These are phyloP conservation scores for Ostrea denselamellosa DNA, from an alignment of 1,140 invertebrate species.

Conservation along the genomic window DNA sequence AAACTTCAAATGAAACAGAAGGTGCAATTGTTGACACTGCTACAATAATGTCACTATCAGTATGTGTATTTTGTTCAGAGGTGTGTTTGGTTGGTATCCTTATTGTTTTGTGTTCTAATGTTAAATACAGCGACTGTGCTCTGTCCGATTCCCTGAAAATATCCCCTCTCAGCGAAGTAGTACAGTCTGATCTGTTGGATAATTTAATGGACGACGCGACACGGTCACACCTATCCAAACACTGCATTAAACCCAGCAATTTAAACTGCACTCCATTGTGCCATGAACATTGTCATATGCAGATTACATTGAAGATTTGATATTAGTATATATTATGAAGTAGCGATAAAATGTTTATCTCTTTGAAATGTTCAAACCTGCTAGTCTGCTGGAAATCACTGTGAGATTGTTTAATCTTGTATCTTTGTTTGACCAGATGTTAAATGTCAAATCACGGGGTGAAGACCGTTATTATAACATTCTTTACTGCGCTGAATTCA, in stretches of 20 bases:
- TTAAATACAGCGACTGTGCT: no score
- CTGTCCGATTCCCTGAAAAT: no score
- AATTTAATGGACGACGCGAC: not conserved
- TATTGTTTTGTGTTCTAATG: no score
- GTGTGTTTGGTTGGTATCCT: no score
- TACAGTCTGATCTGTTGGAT: not conserved
- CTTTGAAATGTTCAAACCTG: not conserved
- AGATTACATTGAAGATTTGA: slow-evolving; percentile 4
- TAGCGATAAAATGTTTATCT: slow-evolving; percentile 34
- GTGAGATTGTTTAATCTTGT: not conserved
- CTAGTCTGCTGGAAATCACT: not conserved
- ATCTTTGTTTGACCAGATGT: slow-evolving; percentile 21
- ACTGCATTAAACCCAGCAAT: not conserved
- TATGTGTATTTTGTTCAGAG: no score
- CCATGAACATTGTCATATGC: not conserved
- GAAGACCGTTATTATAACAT: not conserved
- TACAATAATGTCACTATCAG: no score
- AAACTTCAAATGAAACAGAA: no score
- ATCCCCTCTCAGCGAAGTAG: no score
- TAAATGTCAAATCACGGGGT: not conserved
- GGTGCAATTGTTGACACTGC: no score
- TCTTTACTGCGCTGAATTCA: not conserved
- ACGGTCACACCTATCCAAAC: not conserved
- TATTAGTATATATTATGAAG: slow-evolving; percentile 11
- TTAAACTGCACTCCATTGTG: not conserved